Evolutionary conservation across 2,113 vertebrate genomes (phyloP).

Genomic region (rat (Rattus norvegicus)): DNA sequence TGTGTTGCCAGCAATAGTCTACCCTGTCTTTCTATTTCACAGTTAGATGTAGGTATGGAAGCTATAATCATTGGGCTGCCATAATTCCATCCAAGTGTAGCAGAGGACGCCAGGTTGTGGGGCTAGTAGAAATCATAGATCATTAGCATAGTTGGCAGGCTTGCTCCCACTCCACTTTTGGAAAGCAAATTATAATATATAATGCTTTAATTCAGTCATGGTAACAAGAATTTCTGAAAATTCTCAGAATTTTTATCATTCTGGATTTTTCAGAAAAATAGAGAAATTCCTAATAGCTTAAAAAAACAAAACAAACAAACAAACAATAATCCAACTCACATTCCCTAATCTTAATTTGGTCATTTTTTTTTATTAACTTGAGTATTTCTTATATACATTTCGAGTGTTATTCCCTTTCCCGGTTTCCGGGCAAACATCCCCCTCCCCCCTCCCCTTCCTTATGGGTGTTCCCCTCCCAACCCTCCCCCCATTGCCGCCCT

Average conservation of each 20-base stretch:
- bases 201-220: neutral
- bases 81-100: neutral
- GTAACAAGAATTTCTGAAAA: neutral
- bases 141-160: neutral
- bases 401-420: no score
- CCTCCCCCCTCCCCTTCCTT: no score
- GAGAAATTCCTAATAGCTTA: neutral
- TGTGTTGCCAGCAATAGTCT: neutral
- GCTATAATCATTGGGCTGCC: neutral
- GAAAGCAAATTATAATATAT: neutral
- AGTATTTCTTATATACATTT: no score
- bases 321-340: neutral
- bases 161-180: neutral
- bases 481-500: no score
- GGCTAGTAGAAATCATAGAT: neutral
- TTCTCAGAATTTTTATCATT: neutral
- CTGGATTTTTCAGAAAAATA: neutral
- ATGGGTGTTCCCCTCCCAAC: no score
- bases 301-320: neutral
- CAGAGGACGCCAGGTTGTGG: neutral
- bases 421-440: no score
- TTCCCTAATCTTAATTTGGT: neutral
- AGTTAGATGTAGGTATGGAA: neutral
- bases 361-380: no score
- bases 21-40: neutral